Conservation (phyloP, 1,140 invertebrate species). For the Atopsyche davidsoni region DNA sequence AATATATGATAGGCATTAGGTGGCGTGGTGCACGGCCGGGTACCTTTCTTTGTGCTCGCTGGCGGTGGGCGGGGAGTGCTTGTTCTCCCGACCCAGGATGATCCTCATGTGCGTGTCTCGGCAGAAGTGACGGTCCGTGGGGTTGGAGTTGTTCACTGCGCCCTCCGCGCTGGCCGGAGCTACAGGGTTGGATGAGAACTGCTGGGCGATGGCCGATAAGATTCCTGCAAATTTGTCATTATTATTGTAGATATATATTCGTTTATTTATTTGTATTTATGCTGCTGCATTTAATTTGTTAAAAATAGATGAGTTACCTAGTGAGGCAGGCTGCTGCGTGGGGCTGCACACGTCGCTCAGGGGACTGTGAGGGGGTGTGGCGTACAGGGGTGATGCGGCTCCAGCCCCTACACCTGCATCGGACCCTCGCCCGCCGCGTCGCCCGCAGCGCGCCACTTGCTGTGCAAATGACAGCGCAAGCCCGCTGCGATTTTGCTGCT, state of each 20-base stretch:
- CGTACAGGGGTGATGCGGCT: conserved; percentile 63
- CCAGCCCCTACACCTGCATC: conserved; percentile 19
- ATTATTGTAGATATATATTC: background rate
- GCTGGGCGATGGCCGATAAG: conserved; percentile 18
- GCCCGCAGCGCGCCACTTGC: conserved; percentile 42
- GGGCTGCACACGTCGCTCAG: conserved; percentile 59
- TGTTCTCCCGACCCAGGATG: conserved; percentile 64
- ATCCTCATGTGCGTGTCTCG: conserved; percentile 87
- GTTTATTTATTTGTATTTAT: background rate
- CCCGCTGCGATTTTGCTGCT: conserved; percentile 34
- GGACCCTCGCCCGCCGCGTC: conserved; percentile 32
- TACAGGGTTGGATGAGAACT: conserved; percentile 6
- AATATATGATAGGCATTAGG: background rate
- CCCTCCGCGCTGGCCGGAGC: background rate
- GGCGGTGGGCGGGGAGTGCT: conserved; percentile 35
- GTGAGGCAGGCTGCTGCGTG: conserved; percentile 33
- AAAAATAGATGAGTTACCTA: conserved; percentile 1
- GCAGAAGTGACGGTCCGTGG: conserved; percentile 64
- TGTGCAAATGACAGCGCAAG: conserved; percentile 43
- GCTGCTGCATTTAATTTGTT: background rate
- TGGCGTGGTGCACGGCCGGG: too few relatives aligned
- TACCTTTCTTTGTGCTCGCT: conserved; percentile 33
- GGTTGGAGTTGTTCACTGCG: conserved; percentile 32
- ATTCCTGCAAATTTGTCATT: conserved; percentile 10
- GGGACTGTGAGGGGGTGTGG: conserved; percentile 78